Evolutionary conservation across 2,888 invertebrate genomes (phyloP).

Genomic region (Rhingia campestris): DNA sequence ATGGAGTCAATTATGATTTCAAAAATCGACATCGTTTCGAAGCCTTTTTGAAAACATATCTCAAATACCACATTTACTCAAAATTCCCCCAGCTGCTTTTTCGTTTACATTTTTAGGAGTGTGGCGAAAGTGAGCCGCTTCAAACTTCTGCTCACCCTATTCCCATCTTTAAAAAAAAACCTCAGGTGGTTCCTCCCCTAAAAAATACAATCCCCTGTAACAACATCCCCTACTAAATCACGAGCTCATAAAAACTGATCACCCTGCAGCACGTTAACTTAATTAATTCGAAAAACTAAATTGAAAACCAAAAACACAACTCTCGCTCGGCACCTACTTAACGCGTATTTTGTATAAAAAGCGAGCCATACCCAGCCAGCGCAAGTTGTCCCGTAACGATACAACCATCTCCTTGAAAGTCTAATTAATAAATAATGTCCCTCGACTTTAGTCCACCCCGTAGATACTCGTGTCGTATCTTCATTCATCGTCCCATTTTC

Average conservation of each 20-base stretch:
- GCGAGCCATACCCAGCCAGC: not conserved
- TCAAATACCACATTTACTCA: too few relatives aligned
- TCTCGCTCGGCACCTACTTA: conserved; percentile 38
- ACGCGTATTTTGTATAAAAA: conserved; percentile 16
- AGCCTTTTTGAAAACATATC: too few relatives aligned
- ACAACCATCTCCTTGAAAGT: conserved; percentile 46
- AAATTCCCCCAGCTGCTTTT: too few relatives aligned
- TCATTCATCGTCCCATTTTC: conserved; percentile 6
- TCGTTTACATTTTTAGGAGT: too few relatives aligned
- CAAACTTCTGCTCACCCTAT: too few relatives aligned
- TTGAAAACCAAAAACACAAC: conserved; percentile 1
- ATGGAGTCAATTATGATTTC: too few relatives aligned
- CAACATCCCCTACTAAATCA: conserved; percentile 19
- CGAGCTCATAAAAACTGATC: conserved; percentile 30
- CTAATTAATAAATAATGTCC: conserved; percentile 70
- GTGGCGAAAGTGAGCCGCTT: too few relatives aligned
- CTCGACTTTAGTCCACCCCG: not conserved
- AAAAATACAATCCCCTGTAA: too few relatives aligned
- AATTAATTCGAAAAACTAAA: conserved; percentile 47
- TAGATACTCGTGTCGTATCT: conserved; percentile 2
- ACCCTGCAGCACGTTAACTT: conserved; percentile 20
- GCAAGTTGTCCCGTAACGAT: conserved; percentile 21
- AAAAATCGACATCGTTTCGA: too few relatives aligned
- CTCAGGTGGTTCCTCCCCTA: too few relatives aligned
- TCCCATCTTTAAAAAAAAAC: too few relatives aligned